Base-by-base conservation (phyloP, 2,888 invertebrate genomes). In the Drosophila hamatofila region DNA sequence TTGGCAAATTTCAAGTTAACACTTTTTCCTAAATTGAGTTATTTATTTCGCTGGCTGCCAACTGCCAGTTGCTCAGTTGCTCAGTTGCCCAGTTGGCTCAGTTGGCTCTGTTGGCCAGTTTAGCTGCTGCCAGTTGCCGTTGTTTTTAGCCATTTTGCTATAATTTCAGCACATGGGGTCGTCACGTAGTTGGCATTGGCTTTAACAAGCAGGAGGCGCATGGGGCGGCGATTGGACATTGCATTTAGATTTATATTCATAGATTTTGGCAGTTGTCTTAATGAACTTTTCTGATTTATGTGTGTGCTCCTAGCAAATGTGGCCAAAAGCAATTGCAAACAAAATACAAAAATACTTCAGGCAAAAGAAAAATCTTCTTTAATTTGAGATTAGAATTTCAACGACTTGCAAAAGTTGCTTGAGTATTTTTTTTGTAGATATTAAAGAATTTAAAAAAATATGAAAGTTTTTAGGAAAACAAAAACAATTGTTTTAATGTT, bases 11-110 rank as follows among this genome's bases (percentile, higher is more conserved):
- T 88, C 81, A 86, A 85, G 89, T 88, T 85, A 85, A 85, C 90
- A 88, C 90, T 85, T 88, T 81, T 88, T 88, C 86, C 90, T 76
- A 83, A 83, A 83, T 83, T 89, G 90, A 83, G 83, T 83, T 83
- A 89, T 83, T 89, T 83, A 83, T 83, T 88, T 82, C 78, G 75
- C 61, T 66, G 55, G 70, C 66, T 72, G 72, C 62, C 64, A 48
- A 59, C 68, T 63, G 57, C 60, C 66, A 39, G 21, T 5, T 61
- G 56, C 65, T n/a, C 42, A 37, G 54, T 2, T 63, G 61, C 63
- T 30, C 65, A 44, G 25, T 18, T 48, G 30, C 44, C 27, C 30
- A 48, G 16, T 52, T 37, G 23, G 9, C 35, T 30, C 30, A 30
- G 30, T 30, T 30, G 30, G 30, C 30, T 30, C 35, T 14, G 14